These are phyloP conservation scores for Eupristina koningsbergeri DNA, from an alignment of 1,140 invertebrate species.

Conservation along the genomic window DNA sequence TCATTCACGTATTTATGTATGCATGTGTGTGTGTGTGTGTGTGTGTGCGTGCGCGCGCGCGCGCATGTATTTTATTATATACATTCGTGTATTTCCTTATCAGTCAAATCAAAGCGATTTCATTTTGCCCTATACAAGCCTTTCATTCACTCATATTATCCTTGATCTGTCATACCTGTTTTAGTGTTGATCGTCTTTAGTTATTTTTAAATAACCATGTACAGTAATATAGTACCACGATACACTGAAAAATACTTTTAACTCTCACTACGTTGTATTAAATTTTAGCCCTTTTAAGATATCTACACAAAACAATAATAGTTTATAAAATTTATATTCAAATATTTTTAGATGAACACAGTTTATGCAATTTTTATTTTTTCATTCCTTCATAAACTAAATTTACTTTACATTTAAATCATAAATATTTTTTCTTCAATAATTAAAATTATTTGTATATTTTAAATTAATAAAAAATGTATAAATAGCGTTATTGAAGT, in stretches of 20 bases:
- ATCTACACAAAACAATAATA: constrained; percentile 25
- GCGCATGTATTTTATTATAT: no score
- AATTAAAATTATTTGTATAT: background rate
- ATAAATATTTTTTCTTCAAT: background rate
- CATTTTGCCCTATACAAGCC: constrained; percentile 5
- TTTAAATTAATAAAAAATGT: background rate
- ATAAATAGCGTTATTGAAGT: background rate
- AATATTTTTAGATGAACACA: background rate
- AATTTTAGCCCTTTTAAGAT: background rate
- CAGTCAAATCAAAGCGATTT: constrained; percentile 13
- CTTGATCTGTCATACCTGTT: background rate
- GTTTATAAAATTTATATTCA: constrained; percentile 18
- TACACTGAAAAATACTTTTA: background rate
- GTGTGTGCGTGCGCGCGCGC: no score
- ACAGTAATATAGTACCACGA: background rate
- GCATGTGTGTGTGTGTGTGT: background rate
- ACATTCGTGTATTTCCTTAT: constrained; percentile 16
- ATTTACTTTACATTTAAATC: background rate
- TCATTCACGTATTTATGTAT: constrained; percentile 33
- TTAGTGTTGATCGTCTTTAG: constrained; percentile 40
- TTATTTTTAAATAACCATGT: constrained; percentile 24
- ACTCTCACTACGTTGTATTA: background rate
- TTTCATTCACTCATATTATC: background rate
- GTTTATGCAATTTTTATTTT: background rate
- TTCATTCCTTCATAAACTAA: background rate